Conservation (phyloP, 2,797 vertebrate species). For the Spinibarbus caldwelli region DNA sequence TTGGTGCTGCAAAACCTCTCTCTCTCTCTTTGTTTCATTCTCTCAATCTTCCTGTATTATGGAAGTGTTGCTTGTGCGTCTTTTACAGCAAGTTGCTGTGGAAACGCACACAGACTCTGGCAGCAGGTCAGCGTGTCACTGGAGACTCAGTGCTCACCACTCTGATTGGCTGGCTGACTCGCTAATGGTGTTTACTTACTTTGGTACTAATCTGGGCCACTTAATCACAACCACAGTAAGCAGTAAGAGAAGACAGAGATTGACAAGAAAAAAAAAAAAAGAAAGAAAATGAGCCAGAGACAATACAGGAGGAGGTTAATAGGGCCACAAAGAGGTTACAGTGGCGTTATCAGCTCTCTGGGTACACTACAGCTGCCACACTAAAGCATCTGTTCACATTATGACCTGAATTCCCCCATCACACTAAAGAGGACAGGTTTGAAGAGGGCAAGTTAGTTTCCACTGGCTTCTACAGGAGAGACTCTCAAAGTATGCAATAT, state of each 20-base stretch:
- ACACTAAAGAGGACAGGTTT: conserved; percentile 29
- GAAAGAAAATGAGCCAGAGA: not conserved
- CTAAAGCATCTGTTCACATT: conserved; percentile 38
- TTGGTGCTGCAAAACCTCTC: conserved; percentile 52
- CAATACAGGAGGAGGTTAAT: not conserved
- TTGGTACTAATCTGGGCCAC: conserved; percentile 77
- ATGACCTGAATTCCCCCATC: conserved; percentile 33
- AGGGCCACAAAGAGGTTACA: conserved; percentile 35
- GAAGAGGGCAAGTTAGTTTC: conserved; percentile 2
- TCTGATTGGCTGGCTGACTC: conserved; percentile 75
- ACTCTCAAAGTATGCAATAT: conserved; percentile 9
- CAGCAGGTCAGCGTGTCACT: conserved; percentile 79
- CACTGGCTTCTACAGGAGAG: not conserved
- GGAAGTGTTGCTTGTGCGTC: conserved; percentile 63
- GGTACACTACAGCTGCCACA: conserved; percentile 29
- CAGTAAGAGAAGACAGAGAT: conserved; percentile 28
- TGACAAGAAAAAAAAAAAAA: conserved; percentile 29
- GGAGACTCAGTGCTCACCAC: conserved; percentile 68
- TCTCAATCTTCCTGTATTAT: conserved; percentile 63
- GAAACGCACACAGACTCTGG: conserved; percentile 77
- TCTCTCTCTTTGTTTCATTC: conserved; percentile 63
- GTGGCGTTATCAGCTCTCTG: conserved; percentile 28
- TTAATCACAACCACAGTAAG: conserved; percentile 67
- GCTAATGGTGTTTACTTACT: conserved; percentile 82
- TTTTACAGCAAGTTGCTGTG: conserved; percentile 81